phyloP scores from a whole-genome alignment of 2,888 invertebrate species.

The Pseudanteris insignis region DNA sequence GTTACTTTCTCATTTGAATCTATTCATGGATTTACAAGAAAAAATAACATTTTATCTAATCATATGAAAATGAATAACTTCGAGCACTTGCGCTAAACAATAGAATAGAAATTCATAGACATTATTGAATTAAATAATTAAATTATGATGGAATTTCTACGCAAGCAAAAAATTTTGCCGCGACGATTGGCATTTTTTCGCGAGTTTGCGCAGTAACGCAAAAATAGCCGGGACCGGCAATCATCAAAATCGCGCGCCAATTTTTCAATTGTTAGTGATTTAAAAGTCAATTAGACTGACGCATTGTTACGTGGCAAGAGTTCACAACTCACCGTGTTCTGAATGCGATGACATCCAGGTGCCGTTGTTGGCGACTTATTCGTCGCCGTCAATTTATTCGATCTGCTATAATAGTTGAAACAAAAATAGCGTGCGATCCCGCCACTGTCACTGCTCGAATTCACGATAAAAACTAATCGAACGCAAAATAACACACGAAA shows the following conservation, averaged over 20 bases:
- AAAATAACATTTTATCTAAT: no score
- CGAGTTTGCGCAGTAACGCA: constrained; percentile 21
- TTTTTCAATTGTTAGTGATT: constrained; percentile 16
- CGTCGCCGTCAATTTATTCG: constrained; percentile 8
- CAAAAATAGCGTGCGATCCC: constrained; percentile 11
- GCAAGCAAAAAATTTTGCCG: neutral
- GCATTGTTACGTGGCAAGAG: constrained; percentile 29
- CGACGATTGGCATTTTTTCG: neutral
- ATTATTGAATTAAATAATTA: no score
- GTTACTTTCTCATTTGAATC: no score
- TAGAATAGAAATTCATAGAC: no score
- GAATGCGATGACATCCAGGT: constrained; percentile 51
- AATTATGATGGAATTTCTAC: neutral
- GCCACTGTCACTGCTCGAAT: constrained; percentile 6
- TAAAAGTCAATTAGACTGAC: constrained; percentile 53
- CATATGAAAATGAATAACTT: no score
- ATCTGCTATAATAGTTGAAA: neutral
- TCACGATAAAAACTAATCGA: constrained; percentile 22
- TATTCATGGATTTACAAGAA: no score
- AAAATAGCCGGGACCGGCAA: constrained; percentile 17
- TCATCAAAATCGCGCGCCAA: constrained; percentile 47
- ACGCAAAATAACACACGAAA: constrained; percentile 51
- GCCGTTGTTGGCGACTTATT: constrained; percentile 21
- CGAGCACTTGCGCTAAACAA: no score
- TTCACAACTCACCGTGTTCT: constrained; percentile 53